Evolutionary conservation across 2,113 vertebrate species (phyloP), one percentile per base, ranked within the genome.

Genomic region (Rynchops niger): DNA sequence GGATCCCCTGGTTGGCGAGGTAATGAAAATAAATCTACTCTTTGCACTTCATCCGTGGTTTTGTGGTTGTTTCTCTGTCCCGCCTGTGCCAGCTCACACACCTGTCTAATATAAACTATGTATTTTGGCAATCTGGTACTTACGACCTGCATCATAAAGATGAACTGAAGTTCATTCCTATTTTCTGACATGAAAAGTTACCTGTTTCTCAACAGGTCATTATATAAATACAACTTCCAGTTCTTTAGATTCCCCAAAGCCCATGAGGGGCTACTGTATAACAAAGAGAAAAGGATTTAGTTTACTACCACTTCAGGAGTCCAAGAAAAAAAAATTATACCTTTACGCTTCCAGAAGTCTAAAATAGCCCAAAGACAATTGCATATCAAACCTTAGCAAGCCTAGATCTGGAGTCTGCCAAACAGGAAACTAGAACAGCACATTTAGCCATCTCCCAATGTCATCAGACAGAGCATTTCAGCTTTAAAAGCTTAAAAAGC

Each of bases 401-500:
- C 38, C 40, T 29, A 77, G 45, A 79, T 88, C 43, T 88, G 77
- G 47, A 74, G 36, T 90, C 3, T 70, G 58, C 74, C 84, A 95
- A 66, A 45, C 11, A 27, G 76, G 55, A 91, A 89, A 69, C 67
- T 9, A 45, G 5, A 85, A 79, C 59, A 62, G 43, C 21, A 85
- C 21, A 56, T 49, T 82, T 89, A 55, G 47, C 74, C 78, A 93
- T 62, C 65, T 73, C 94, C 76, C 65, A 61, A 61, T 6, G 32
- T 69, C 25, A 92, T 70, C 73, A 71, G 79, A 93, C 73, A 85
- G 47, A 86, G 69, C 86, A 95, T 86, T 93, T 91, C 90, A 93
- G 66, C 78, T 93, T 87, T 83, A 69, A 88, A 96, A 96, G 82
- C 65, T 88, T 91, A 23, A 91, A 77, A 77, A 93, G 78, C 77